These are phyloP conservation scores for Scaptomyza flava DNA, from an alignment of 2,888 invertebrate species.

Conservation along the genomic window DNA sequence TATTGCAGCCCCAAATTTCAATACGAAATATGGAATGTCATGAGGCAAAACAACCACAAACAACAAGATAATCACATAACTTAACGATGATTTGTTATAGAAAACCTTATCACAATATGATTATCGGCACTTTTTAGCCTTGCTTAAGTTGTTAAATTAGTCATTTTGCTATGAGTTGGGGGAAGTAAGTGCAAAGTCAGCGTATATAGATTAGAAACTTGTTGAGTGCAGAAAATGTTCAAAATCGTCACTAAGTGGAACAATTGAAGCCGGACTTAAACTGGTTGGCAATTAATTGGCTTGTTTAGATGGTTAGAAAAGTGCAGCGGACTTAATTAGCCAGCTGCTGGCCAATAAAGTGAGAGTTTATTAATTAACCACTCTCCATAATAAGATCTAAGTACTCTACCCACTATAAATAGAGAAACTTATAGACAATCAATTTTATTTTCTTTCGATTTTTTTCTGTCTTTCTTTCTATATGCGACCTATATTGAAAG, in stretches of 20 bases:
- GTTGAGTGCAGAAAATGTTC: conserved; percentile 32
- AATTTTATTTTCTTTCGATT: conserved; percentile 24
- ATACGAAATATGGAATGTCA: conserved; percentile 33
- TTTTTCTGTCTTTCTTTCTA: conserved; percentile 14
- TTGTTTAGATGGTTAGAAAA: conserved; percentile 27
- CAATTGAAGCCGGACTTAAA: conserved; percentile 72
- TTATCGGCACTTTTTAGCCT: conserved; percentile 19
- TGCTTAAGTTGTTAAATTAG: neutral
- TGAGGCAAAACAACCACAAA: conserved; percentile 5
- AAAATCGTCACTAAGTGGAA: conserved; percentile 63
- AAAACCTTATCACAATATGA: conserved; percentile 23
- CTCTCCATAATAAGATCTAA: conserved; percentile 52
- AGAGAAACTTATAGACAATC: conserved; percentile 54
- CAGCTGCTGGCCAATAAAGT: conserved; percentile 52
- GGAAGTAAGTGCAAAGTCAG: neutral
- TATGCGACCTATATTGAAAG: conserved; percentile 58
- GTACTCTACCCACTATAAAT: conserved; percentile 13
- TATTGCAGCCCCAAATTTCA: conserved; percentile 39
- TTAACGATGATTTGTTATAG: conserved; percentile 2
- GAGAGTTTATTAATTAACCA: conserved; percentile 67
- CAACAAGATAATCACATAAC: conserved; percentile 34
- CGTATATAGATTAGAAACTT: conserved; percentile 45
- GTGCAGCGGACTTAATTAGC: conserved; percentile 43
- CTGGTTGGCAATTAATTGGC: conserved; percentile 35
- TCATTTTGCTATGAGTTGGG: neutral